Evolutionary conservation across 2,797 vertebrate species (phyloP).

Genomic region (Dicrostonyx torquatus): DNA sequence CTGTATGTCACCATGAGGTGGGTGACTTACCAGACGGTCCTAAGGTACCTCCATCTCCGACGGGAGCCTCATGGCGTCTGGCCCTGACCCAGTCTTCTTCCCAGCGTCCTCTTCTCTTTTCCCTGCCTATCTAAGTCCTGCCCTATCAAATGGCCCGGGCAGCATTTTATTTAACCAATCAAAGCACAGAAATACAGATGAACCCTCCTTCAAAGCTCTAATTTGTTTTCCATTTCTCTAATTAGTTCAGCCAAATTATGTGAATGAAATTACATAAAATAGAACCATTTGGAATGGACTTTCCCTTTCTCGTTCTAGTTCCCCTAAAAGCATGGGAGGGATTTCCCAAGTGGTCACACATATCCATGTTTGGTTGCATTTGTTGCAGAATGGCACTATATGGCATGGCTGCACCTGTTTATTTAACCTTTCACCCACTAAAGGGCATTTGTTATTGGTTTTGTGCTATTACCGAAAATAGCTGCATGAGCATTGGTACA

Average conservation of each 20-base stretch:
- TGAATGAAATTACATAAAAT: background rate
- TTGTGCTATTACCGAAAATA: background rate
- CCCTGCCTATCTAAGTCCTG: too few species aligned
- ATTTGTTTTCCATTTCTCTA: slow-evolving; percentile 19
- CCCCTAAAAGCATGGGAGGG: background rate
- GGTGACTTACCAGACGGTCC: too few species aligned
- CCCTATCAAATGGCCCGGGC: too few species aligned
- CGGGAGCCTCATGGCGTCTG: too few species aligned
- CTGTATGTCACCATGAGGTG: too few species aligned
- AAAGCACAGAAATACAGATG: too few species aligned
- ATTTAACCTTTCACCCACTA: background rate
- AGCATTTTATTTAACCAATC: too few species aligned
- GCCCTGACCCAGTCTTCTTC: too few species aligned
- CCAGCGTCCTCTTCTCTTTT: too few species aligned
- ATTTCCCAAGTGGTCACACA: background rate
- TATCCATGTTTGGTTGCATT: background rate
- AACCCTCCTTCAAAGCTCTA: too few species aligned
- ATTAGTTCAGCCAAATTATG: slow-evolving; percentile 12
- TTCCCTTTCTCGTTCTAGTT: background rate
- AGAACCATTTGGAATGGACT: background rate
- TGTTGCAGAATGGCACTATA: background rate
- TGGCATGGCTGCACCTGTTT: background rate
- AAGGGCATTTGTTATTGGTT: background rate
- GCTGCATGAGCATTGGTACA: background rate
- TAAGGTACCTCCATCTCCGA: too few species aligned